phyloP scores from a whole-genome alignment of 2,888 invertebrate genomes.

The Aporophyla nigra region DNA sequence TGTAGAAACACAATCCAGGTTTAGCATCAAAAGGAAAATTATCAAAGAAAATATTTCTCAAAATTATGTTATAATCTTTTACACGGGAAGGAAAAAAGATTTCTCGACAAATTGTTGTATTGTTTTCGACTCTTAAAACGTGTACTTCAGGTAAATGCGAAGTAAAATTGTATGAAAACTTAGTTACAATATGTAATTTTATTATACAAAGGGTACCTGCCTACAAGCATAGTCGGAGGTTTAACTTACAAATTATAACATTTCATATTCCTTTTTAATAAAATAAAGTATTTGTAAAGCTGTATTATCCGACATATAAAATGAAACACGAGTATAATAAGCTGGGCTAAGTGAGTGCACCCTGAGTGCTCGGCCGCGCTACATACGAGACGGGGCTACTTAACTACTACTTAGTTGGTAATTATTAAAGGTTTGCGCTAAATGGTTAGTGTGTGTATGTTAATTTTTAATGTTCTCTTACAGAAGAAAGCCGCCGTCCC shows the following conservation, averaged over 20 bases:
- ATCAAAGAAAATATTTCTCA: neutral
- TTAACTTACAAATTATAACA: conserved; percentile 2
- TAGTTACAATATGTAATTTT: neutral
- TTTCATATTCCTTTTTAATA: conserved; percentile 19
- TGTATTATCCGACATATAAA: conserved; percentile 8
- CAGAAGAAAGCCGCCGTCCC: conserved; percentile 69
- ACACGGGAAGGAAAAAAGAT: neutral
- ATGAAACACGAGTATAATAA: conserved; percentile 26
- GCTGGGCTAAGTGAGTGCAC: conserved; percentile 6
- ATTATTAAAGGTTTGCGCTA: conserved; percentile 32
- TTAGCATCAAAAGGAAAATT: conserved; percentile 6
- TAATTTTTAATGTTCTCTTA: conserved; percentile 40
- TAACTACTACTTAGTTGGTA: conserved; percentile 39
- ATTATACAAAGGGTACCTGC: neutral
- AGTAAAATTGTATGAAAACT: conserved; percentile 3
- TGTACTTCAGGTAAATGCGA: neutral
- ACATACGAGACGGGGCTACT: conserved; percentile 8
- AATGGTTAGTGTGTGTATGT: conserved; percentile 3
- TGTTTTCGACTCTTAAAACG: neutral
- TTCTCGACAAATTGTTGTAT: neutral
- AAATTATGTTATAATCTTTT: conserved; percentile 1
- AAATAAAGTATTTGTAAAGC: conserved; percentile 27
- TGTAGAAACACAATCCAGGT: neutral
- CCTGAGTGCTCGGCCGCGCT: neutral
- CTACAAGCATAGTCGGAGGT: neutral